Base-by-base conservation (phyloP, 2,113 vertebrate species). In the Zeus faber region DNA sequence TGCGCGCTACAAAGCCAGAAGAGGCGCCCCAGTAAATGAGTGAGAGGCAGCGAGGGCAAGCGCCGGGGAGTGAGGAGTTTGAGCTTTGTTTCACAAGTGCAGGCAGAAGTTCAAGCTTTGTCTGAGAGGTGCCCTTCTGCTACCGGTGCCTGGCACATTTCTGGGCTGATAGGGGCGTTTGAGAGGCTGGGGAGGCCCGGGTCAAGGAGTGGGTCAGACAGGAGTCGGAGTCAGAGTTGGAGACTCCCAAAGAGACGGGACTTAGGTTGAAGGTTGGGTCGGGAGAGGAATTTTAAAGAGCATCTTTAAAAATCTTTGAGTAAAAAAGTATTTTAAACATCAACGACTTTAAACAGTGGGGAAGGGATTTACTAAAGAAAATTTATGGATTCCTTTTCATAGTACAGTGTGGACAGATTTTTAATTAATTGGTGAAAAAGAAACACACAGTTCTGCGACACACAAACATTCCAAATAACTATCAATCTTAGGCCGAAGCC, bases 71-170 rank as follows among this genome's bases (percentile, higher is more conserved):
- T 75, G 80, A 68, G 65, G 60, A 57, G 62, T 55, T 40, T 29
- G 49, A 61, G 68, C 58, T 76, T 81, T 78, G 72, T 75, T 79
- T 69, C 78, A 80, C 67, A 76, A 79, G 80, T 80, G 70, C 58
- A 77, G 65, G 63, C 76, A 81, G 78, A 79, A 71, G 79, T 74
- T 67, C 1, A 35, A 49, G 48, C 65, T 74, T 77, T 83, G 67
- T 76, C n/a, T 54, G 64, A 51, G 70, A 47, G 74, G 54, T 70
- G 74, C 57, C 46, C 59, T 62, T 7, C 68, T 55, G 56, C 61
- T 61, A 70, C 53, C 54, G 51, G 59, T 62, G 63, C 51, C 57
- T 68, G 75, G 65, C 60, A 71, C 75, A 62, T 67, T 60, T 66
- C 46, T 24, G 54, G 41, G 63, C 44, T 44, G 27, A 55, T 17